A percentile compares a stretch with the other conserved stretches of the same genome.
phyloP scores from a whole-genome alignment of 1,140 invertebrate genomes.

The Araneus ventricosus region DNA sequence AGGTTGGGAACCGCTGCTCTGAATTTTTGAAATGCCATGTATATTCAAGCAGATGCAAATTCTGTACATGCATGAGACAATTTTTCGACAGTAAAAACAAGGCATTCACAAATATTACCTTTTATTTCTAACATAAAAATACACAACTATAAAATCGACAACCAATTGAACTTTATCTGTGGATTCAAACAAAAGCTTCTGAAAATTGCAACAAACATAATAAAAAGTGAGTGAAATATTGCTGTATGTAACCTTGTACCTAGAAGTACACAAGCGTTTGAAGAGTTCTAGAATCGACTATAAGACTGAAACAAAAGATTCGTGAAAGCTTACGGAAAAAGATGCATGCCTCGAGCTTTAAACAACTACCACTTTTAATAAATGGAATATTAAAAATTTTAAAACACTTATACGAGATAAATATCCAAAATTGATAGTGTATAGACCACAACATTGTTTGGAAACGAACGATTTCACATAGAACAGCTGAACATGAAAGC shows the following conservation, averaged over 20 bases:
- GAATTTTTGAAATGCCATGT: too few species aligned
- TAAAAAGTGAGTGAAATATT: constrained; percentile 14
- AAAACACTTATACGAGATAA: constrained; percentile 19
- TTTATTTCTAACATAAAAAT: constrained; percentile 63
- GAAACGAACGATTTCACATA: neutral
- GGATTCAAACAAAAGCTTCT: neutral
- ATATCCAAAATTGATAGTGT: constrained; percentile 1
- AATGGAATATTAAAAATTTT: neutral
- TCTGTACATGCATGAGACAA: too few species aligned
- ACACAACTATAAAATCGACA: constrained; percentile 46
- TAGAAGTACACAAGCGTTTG: constrained; percentile 7
- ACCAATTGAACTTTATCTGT: constrained; percentile 36
- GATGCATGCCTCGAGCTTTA: neutral
- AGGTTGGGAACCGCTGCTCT: too few species aligned
- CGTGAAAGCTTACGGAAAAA: neutral
- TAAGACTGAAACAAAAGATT: neutral
- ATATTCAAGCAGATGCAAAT: too few species aligned
- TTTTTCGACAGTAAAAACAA: neutral
- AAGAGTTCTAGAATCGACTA: neutral
- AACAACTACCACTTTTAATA: neutral
- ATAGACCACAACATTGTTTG: neutral
- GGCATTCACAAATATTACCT: constrained; percentile 46
- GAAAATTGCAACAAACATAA: neutral
- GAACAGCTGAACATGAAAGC: neutral
- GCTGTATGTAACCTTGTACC: neutral